Base-by-base conservation (phyloP, 37 sponge, comb jelly and placozoan genomes). In the Agelas oroides region DNA sequence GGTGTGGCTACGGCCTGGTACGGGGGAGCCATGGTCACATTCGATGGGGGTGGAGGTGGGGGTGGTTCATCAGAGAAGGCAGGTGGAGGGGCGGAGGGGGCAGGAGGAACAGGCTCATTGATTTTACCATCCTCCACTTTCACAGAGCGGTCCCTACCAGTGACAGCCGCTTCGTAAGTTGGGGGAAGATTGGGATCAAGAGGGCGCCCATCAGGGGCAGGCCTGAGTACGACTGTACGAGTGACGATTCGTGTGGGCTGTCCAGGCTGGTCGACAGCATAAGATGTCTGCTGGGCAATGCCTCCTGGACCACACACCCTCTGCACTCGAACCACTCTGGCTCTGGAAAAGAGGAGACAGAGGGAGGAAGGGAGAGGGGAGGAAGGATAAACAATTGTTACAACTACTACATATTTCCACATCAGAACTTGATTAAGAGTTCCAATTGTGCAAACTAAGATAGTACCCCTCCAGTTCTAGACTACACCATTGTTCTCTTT, bases 151-250 rank as follows among this genome's bases (percentile, higher is more conserved):
- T 88, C 89, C 30, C 35, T 58, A 5, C 89, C 89, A 0, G 89
- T 82, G 32, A 88, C 56, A 1, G 89, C 89, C 31, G 77, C 71
- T 15, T 88, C 78, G 41, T 88, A 88, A 24, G 84, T 54, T 18
- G 89, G 89, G 30, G 89, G 89, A 32, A 88, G 70, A 71, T 77
- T 88, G 30, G 84, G 78, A 57, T 88, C 84, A 30, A 53, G 14
- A 18, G 71, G 57, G 36, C 89, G 24, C 33, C 40, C 35, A 12
- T 40, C 46, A 12, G 3, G 46, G 16, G 53, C 40, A 2, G 84
- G 75, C 27, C 84, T 38, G 75, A 84, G 21, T 0, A 64, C 41
- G 24, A 84, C n/a, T 21, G 84, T 84, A n/a, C 84, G 84, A 13
- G 65, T 63, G 64, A 84, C 41, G 11, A 74, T 66, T 19, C 75